These are phyloP conservation scores for Kryptopterus vitreolus DNA, from an alignment of 2,797 vertebrate species.

Conservation along the genomic window DNA sequence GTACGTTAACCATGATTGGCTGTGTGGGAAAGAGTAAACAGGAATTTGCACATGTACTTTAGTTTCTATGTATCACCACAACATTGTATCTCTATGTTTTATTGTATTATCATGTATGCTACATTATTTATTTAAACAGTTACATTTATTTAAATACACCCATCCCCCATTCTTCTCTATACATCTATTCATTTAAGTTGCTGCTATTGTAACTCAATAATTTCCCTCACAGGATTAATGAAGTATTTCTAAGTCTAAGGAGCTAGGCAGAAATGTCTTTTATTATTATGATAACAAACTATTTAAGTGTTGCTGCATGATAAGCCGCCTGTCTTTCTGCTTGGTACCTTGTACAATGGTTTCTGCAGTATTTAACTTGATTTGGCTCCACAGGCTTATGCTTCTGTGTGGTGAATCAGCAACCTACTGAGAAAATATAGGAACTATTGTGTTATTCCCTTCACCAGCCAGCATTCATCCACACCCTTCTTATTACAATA, in stretches of 20 bases:
- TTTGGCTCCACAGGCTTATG: not conserved
- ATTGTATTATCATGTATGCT: too few relatives aligned
- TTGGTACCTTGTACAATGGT: not conserved
- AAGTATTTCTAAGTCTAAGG: too few relatives aligned
- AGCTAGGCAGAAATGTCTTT: not conserved
- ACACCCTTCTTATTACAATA: not conserved
- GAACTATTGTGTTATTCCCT: not conserved
- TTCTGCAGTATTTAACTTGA: not conserved
- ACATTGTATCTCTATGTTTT: too few relatives aligned
- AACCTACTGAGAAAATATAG: not conserved
- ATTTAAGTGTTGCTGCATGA: too few relatives aligned
- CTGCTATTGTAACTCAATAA: too few relatives aligned
- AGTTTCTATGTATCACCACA: too few relatives aligned
- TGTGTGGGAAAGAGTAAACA: not conserved
- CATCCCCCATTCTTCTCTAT: too few relatives aligned
- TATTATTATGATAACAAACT: not conserved
- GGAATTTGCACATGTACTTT: too few relatives aligned
- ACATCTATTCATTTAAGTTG: too few relatives aligned
- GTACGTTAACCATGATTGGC: not conserved
- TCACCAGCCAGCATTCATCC: not conserved
- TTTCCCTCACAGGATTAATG: too few relatives aligned
- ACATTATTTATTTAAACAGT: too few relatives aligned
- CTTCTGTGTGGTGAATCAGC: not conserved
- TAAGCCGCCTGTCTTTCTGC: not conserved
- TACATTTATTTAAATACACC: too few relatives aligned